phyloP scores from a whole-genome alignment of 2,797 vertebrate species.

The Denticeps clupeoides region DNA sequence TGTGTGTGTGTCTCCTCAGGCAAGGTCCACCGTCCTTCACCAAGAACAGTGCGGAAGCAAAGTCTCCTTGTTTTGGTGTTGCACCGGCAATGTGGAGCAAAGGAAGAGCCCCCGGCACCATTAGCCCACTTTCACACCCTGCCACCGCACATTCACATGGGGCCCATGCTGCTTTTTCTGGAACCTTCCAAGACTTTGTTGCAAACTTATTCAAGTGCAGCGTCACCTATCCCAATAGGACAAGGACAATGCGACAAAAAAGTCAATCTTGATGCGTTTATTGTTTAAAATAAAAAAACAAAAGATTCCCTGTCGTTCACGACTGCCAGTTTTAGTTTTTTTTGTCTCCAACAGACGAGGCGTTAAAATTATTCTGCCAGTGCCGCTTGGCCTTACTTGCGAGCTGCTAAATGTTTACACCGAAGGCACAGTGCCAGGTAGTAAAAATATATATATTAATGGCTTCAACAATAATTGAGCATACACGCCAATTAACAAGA shows the following conservation, averaged over 20 bases:
- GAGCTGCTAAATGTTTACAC: background rate
- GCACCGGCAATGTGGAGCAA: conserved; percentile 26
- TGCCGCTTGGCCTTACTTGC: background rate
- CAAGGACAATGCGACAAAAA: background rate
- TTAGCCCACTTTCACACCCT: conserved; percentile 24
- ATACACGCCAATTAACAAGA: too few species aligned
- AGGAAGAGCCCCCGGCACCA: conserved; percentile 15
- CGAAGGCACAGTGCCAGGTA: background rate
- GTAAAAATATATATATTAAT: too few species aligned
- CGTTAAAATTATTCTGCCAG: conserved; percentile 3
- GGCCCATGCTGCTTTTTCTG: background rate
- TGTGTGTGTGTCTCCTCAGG: conserved; percentile 4
- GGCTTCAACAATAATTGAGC: too few species aligned
- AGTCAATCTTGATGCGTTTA: background rate
- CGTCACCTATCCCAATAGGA: background rate
- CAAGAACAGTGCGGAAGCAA: conserved; percentile 1
- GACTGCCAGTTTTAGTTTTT: too few species aligned
- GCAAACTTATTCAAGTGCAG: conserved; percentile 2
- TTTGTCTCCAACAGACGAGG: background rate
- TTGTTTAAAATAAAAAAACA: too few species aligned
- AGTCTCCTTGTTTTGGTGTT: too few species aligned
- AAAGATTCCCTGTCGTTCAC: too few species aligned
- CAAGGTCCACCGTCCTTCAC: conserved; percentile 10
- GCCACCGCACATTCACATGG: background rate
- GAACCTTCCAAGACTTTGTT: conserved; percentile 5